A percentile compares a stretch with the other conserved stretches of the same genome.
These are phyloP conservation scores for Periophthalmus magnuspinnatus DNA, from an alignment of 2,797 vertebrate genomes.

Conservation along the genomic window DNA sequence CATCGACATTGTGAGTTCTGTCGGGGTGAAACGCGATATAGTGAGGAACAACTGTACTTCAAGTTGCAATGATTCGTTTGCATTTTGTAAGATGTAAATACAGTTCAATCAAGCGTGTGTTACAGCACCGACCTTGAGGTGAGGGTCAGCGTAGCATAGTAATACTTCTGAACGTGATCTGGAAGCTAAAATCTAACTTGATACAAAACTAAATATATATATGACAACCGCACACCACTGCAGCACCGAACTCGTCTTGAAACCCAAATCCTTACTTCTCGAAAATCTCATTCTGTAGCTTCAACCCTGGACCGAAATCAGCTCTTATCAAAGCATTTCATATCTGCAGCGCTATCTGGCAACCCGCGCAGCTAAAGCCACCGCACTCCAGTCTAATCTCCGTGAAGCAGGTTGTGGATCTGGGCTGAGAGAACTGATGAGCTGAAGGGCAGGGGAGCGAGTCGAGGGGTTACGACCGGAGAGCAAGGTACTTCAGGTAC, in stretches of 20 bases:
- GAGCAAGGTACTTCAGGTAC: constrained; percentile 14
- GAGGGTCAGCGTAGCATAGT: constrained; percentile 34
- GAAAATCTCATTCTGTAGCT: constrained; percentile 25
- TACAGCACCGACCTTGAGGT: constrained; percentile 45
- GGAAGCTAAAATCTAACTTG: constrained; percentile 26
- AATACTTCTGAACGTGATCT: constrained; percentile 32
- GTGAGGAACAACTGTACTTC: too few species aligned
- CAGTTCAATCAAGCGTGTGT: constrained; percentile 2
- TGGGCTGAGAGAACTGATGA: constrained; percentile 9
- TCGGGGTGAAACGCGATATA: too few species aligned
- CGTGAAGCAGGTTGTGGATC: constrained; percentile 17
- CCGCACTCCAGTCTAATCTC: constrained; percentile 24
- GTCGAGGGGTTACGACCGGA: constrained; percentile 14
- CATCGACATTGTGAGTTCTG: too few species aligned
- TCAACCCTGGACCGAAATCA: constrained; percentile 13
- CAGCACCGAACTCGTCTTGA: constrained; percentile 8
- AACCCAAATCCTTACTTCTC: constrained; percentile 15
- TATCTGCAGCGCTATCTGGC: constrained; percentile 28
- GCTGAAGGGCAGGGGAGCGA: constrained; percentile 6
- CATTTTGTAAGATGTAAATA: neutral
- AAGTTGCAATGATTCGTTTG: neutral
- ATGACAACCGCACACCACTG: constrained; percentile 8
- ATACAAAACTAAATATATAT: constrained; percentile 8
- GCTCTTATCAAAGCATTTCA: constrained; percentile 35
- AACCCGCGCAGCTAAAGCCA: neutral